Base-by-base conservation (phyloP, 2,797 vertebrate genomes). In the Cynopterus sphinx region DNA sequence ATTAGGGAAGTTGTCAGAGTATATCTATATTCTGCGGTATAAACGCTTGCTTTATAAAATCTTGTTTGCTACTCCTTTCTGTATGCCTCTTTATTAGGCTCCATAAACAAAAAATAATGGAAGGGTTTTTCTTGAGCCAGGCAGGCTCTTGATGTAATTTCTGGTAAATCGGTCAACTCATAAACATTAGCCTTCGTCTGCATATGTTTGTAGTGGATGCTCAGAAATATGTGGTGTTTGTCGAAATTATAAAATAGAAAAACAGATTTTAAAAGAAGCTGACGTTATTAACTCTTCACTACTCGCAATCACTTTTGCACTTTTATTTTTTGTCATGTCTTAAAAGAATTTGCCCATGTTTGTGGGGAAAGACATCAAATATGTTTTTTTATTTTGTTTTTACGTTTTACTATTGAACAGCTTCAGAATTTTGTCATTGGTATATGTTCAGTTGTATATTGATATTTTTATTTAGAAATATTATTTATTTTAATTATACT, bases 231-330 rank as follows among this genome's bases (percentile, higher is more conserved):
- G 82, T 59, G 6, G 74, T 78, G 4, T 82, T 73, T 92, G 65
- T 86, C 77, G 46, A 78, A 94, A 74, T 93, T 61, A 83, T 78
- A 68, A 86, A 91, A 75, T 83, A 36, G 46, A 83, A 91, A 41
- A 75, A 49, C 39, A 59, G 28, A 89, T 83, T 74, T 9, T 4
- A 70, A 2, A 53, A 55, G 53, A 43, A 36, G 43, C 78, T 73
- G 39, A 78, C 21, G n/a, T 53, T 81, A 22, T 22, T 68, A 59
- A 73, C 46, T 63, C 81, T 71, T 68, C 4, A 51, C 5, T 70
- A 74, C 4, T 3, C 55, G 36, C 53, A 21, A 39, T 90, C 17
- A 59, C 4, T 19, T 90, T 81, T 70, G 22, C 1, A 73, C 15
- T 39, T 73, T 73, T 67, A 19, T 31, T 59, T 81, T 39, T 59